These are phyloP conservation scores for Campaea margaritaria DNA, from an alignment of 2,888 invertebrate genomes.

Conservation along the genomic window DNA sequence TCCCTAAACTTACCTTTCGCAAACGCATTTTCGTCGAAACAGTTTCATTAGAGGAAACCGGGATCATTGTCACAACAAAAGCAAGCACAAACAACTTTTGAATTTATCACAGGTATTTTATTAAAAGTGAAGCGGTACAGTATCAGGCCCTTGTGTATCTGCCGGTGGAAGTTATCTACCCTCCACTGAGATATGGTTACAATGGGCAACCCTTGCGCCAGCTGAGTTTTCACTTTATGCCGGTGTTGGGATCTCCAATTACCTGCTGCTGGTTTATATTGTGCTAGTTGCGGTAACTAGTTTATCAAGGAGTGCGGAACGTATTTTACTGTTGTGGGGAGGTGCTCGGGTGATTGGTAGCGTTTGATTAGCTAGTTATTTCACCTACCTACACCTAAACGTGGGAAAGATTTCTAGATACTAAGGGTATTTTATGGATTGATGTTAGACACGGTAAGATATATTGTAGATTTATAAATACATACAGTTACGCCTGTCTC, in stretches of 20 bases:
- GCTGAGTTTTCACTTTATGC: conserved; percentile 47
- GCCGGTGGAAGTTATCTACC: conserved; percentile 57
- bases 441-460: too few relatives aligned
- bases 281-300: conserved; percentile 34
- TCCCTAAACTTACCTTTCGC: conserved; percentile 6
- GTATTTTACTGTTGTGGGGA: conserved; percentile 25
- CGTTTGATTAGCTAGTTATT: conserved; percentile 25
- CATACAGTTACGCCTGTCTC: too few relatives aligned
- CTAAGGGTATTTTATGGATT: too few relatives aligned
- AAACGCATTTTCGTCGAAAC: conserved; percentile 10
- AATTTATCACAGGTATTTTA: conserved; percentile 51
- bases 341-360: conserved; percentile 26
- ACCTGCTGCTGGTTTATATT: conserved; percentile 34
- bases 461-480: too few relatives aligned
- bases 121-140: conserved; percentile 46
- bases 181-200: conserved; percentile 61
- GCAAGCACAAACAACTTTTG: conserved; percentile 38
- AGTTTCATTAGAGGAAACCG: conserved; percentile 18
- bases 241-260: conserved; percentile 33
- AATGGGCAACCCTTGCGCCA: conserved; percentile 54
- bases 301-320: conserved; percentile 31
- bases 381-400: neutral
- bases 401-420: neutral
- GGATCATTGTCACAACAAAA: conserved; percentile 33
- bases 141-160: conserved; percentile 57